These are phyloP conservation scores for Saxicola maurus DNA, from an alignment of 2,797 vertebrate species.

Conservation along the genomic window DNA sequence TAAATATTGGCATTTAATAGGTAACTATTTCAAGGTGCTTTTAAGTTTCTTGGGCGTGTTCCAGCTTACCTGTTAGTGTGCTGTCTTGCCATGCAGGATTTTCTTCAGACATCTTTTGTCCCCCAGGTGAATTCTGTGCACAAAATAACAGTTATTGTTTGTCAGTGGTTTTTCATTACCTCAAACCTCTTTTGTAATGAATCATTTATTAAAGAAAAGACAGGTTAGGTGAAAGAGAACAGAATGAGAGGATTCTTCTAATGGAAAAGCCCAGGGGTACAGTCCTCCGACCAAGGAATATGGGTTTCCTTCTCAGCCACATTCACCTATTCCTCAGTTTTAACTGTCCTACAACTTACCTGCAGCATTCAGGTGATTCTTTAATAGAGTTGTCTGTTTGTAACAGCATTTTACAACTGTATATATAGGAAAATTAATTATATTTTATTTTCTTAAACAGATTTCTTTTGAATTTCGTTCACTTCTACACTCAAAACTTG, in stretches of 20 bases:
- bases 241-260: not conserved
- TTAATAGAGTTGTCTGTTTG: not conserved
- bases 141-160: not conserved
- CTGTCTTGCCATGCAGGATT: not conserved
- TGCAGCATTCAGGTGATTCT: not conserved
- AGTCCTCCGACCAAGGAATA: not conserved
- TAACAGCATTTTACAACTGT: not conserved
- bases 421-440: not conserved
- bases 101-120: not conserved
- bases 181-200: not conserved
- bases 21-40: not conserved
- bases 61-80: not conserved
- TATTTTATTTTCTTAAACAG: conserved; percentile 64
- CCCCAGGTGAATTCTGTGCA: not conserved
- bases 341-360: not conserved
- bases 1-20: not conserved
- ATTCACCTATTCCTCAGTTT: not conserved
- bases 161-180: not conserved
- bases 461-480: conserved; percentile 96
- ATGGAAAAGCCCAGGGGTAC: not conserved
- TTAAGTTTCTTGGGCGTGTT: not conserved
- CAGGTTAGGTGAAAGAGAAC: not conserved
- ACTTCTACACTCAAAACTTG: conserved; percentile 90
- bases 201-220: not conserved
- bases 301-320: not conserved